Conservation (phyloP, 2,888 invertebrate genomes). For the Scelioninae gen. 2 region DNA sequence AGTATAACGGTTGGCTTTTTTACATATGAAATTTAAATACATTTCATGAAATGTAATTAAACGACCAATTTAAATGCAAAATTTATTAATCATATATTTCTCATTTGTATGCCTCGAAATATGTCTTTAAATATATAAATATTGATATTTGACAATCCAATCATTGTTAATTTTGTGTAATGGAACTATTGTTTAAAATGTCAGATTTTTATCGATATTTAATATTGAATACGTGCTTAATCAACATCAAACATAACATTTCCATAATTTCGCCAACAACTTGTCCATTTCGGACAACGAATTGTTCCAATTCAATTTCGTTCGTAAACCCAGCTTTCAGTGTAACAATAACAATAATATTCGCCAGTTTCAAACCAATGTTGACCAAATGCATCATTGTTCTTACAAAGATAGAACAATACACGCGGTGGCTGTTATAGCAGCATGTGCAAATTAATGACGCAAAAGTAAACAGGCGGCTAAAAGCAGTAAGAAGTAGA, state of each 20-base stretch:
- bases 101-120: too few relatives aligned
- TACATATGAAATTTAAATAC: too few relatives aligned
- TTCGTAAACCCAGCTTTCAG: too few relatives aligned
- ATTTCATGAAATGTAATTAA: too few relatives aligned
- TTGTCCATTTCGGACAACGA: not conserved
- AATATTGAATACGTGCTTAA: not conserved
- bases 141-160: too few relatives aligned
- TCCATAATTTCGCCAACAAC: conserved; percentile 5
- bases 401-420: conserved; percentile 34
- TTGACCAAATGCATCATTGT: conserved; percentile 34
- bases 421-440: conserved; percentile 33
- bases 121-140: too few relatives aligned
- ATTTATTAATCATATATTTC: too few relatives aligned
- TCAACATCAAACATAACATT: conserved; percentile 5
- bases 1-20: too few relatives aligned
- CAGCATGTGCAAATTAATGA: conserved; percentile 54
- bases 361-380: conserved; percentile 16
- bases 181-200: too few relatives aligned
- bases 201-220: not conserved
- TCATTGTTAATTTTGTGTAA: too few relatives aligned
- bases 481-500: conserved; percentile 50
- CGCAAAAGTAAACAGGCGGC: conserved; percentile 53
- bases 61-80: too few relatives aligned
- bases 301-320: too few relatives aligned
- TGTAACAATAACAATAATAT: conserved; percentile 16